A percentile compares a stretch with the other conserved stretches of the same genome.
Evolutionary conservation across 2,113 vertebrate species (phyloP).

Genomic region (Mastomys natalensis): DNA sequence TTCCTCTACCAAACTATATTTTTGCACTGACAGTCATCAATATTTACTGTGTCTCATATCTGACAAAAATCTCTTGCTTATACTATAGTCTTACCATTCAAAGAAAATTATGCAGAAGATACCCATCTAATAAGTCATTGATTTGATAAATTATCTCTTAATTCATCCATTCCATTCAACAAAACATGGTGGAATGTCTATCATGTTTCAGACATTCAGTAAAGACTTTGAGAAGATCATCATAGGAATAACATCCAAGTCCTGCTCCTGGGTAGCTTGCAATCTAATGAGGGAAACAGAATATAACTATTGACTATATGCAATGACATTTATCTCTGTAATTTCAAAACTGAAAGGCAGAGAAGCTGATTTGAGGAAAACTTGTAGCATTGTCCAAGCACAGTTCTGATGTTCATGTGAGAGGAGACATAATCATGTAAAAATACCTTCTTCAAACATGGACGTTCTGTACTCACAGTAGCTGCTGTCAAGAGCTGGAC

Average conservation of each 20-base stretch:
- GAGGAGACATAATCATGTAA: neutral
- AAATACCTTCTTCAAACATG: neutral
- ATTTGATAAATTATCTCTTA: neutral
- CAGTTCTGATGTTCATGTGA: neutral
- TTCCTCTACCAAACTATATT: constrained; percentile 38
- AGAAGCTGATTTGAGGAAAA: neutral
- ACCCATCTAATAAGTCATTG: neutral
- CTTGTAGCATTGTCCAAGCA: neutral
- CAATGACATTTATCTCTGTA: neutral
- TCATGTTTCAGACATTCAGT: neutral
- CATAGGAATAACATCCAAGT: neutral
- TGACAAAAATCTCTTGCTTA: neutral
- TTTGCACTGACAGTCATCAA: constrained; percentile 48
- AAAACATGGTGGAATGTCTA: neutral
- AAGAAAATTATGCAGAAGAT: neutral
- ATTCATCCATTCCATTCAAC: constrained; percentile 7
- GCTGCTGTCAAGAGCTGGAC: neutral
- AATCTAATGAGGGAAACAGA: neutral
- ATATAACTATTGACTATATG: neutral
- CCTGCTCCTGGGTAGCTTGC: neutral
- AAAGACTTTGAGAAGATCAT: neutral
- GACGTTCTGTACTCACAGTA: neutral
- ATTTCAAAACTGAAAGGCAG: constrained; percentile 34
- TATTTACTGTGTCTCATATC: neutral
- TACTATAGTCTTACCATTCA: neutral